These are phyloP conservation scores for Apteryx mantelli DNA, from an alignment of 2,113 vertebrate genomes.

Conservation along the genomic window DNA sequence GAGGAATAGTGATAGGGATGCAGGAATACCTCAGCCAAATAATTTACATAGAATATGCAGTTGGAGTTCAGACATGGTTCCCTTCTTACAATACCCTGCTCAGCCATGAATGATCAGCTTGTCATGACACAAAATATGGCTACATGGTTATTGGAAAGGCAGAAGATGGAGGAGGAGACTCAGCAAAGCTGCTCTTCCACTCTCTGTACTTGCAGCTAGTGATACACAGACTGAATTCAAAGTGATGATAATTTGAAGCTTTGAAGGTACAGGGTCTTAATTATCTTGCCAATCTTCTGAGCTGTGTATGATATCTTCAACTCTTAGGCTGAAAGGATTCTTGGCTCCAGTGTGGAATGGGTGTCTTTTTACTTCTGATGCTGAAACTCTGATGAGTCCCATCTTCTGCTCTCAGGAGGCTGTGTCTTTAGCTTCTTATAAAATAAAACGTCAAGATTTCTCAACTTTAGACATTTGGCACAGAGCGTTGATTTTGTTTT, in stretches of 20 bases:
- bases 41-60: background rate
- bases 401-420: background rate
- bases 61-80: background rate
- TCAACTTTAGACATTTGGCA: background rate
- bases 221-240: background rate
- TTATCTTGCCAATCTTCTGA: background rate
- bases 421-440: background rate
- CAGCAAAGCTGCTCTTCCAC: background rate
- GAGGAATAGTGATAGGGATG: background rate
- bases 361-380: background rate
- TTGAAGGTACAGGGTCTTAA: background rate
- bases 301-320: background rate
- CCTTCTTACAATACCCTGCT: background rate
- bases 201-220: background rate
- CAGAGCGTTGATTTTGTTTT: background rate
- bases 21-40: background rate
- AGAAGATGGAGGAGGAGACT: background rate
- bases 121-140: background rate
- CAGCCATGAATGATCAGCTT: background rate
- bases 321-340: background rate
- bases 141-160: background rate
- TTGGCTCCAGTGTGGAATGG: background rate
- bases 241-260: background rate
- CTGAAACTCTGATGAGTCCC: background rate
- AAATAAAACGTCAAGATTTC: background rate